These are phyloP conservation scores for Hycleus phaleratus DNA, from an alignment of 1,140 invertebrate genomes.

Conservation along the genomic window DNA sequence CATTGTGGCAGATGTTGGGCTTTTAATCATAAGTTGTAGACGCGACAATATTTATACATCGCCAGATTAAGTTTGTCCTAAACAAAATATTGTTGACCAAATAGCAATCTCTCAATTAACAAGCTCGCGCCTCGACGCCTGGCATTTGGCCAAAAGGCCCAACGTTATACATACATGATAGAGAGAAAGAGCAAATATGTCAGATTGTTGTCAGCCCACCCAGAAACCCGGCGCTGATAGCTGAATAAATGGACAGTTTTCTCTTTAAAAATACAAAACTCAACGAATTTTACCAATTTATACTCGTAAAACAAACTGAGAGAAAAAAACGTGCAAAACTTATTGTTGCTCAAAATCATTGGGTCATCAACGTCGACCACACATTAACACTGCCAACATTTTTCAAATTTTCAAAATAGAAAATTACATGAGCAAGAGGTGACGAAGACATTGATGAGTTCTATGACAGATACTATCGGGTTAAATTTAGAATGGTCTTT, in stretches of 20 bases:
- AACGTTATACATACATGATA: too few relatives aligned
- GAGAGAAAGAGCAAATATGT: too few relatives aligned
- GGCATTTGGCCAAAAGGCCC: constrained; percentile 20
- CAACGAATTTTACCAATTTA: constrained; percentile 9
- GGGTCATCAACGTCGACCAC: constrained; percentile 23
- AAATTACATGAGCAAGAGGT: background rate
- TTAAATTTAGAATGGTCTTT: background rate
- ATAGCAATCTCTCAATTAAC: constrained; percentile 40
- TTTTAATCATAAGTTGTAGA: constrained; percentile 32
- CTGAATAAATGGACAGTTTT: constrained; percentile 35
- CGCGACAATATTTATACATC: constrained; percentile 36
- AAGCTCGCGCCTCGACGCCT: constrained; percentile 24
- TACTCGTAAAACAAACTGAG: too few relatives aligned
- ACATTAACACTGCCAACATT: constrained; percentile 19
- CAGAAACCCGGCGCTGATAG: constrained; percentile 30
- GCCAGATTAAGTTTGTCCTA: constrained; percentile 33
- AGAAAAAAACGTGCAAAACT: constrained; percentile 16
- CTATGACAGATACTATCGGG: background rate
- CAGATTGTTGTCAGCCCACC: constrained; percentile 27
- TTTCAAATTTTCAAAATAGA: constrained; percentile 8
- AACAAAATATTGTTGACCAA: constrained; percentile 33
- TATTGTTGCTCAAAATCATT: constrained; percentile 20
- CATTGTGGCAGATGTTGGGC: constrained; percentile 20
- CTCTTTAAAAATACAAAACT: constrained; percentile 1
- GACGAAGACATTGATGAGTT: constrained; percentile 14